These are phyloP conservation scores for Heliconius sara DNA, from an alignment of 2,888 invertebrate genomes.

Conservation along the genomic window DNA sequence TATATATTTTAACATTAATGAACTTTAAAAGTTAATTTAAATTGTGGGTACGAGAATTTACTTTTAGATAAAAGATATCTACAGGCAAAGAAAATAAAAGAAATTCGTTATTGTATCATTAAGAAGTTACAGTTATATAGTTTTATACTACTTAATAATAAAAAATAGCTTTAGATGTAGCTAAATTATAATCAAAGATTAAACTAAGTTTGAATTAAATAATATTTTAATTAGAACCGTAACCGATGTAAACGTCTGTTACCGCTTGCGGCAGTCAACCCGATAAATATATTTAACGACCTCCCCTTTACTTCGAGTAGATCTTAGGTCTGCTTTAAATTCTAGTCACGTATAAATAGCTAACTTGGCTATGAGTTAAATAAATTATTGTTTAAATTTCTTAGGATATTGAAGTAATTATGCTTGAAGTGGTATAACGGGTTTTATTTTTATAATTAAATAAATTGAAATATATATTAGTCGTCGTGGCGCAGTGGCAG, in stretches of 20 bases:
- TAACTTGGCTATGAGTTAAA: not conserved
- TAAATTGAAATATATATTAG: no score
- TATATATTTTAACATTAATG: not conserved
- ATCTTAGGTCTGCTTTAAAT: not conserved
- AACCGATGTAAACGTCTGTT: slow-evolving; percentile 11
- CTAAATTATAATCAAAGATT: not conserved
- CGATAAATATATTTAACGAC: slow-evolving; percentile 14
- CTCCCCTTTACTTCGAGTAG: not conserved
- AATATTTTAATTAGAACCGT: slow-evolving; percentile 22
- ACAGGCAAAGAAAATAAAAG: not conserved
- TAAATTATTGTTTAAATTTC: not conserved
- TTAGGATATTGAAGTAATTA: not conserved
- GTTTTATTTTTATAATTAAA: not conserved
- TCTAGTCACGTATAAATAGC: not conserved
- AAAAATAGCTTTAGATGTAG: not conserved
- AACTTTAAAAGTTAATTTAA: not conserved
- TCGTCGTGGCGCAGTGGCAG: no score
- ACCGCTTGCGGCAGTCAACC: slow-evolving; percentile 5
- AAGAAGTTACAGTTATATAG: no score
- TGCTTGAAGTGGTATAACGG: not conserved
- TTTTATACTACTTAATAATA: no score
- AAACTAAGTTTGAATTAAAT: slow-evolving; percentile 25
- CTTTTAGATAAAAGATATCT: no score
- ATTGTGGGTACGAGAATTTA: not conserved
- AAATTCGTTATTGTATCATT: not conserved